Conservation (phyloP, 2,797 vertebrate species). For the Chromis chromis region DNA sequence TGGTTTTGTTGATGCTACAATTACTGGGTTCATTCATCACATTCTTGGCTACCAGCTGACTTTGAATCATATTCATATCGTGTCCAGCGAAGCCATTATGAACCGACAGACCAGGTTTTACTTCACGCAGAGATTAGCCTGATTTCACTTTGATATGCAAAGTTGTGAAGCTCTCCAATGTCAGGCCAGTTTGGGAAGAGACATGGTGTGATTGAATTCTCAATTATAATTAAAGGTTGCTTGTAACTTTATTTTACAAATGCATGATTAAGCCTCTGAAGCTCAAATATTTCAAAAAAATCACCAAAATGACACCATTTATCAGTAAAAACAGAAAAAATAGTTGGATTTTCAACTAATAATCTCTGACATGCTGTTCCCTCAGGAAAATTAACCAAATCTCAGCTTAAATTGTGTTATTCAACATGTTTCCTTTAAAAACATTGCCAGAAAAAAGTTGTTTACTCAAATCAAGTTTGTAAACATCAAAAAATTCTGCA, state of each 20-base stretch:
- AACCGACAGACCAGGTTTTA: conserved; percentile 1
- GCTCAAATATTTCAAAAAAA: no score
- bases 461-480: no score
- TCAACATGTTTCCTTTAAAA: no score
- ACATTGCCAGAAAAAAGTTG: no score
- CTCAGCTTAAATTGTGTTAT: no score
- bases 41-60: conserved; percentile 10
- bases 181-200: conserved; percentile 7
- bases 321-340: no score
- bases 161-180: background rate
- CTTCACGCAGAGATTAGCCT: conserved; percentile 1
- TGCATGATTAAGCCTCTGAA: no score
- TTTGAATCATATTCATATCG: background rate
- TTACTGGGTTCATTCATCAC: conserved; percentile 11
- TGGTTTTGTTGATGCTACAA: background rate
- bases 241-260: background rate
- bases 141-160: background rate
- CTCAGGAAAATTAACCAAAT: no score
- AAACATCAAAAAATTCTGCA: no score
- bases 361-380: no score
- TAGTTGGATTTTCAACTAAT: no score
- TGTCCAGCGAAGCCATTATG: background rate
- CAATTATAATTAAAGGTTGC: background rate
- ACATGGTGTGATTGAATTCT: background rate
- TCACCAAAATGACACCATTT: no score